A percentile compares a stretch with the other conserved stretches of the same genome.
Evolutionary conservation across 1,140 invertebrate genomes (phyloP).

Genomic region (Lepidurus apus): DNA sequence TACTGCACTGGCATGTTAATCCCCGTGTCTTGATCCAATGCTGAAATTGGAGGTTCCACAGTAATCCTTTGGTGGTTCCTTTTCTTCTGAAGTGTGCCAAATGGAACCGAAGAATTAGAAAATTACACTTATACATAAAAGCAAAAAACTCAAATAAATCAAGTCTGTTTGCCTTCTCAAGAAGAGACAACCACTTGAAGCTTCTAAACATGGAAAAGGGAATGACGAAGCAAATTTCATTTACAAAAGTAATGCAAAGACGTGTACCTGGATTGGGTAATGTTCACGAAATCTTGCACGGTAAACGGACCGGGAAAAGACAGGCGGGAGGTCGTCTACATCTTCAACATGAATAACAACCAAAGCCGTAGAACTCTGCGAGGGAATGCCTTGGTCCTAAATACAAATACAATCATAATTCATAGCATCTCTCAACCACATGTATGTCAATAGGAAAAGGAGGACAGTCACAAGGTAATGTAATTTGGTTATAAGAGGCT

Average conservation of each 20-base stretch:
- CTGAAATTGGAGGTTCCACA: conserved; percentile 64
- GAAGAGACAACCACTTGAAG: too few relatives aligned
- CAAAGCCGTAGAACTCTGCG: conserved; percentile 39
- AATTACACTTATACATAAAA: neutral
- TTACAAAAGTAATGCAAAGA: conserved; percentile 36
- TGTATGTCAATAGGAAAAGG: too few relatives aligned
- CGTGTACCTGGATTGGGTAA: conserved; percentile 40
- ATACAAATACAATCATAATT: neutral
- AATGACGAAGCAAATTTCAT: neutral
- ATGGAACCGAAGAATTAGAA: neutral
- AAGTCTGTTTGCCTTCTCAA: too few relatives aligned
- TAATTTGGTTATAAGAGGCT: neutral
- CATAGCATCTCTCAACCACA: neutral
- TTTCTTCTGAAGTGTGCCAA: conserved; percentile 37
- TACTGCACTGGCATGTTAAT: conserved; percentile 64
- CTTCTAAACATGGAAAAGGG: neutral
- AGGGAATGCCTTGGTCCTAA: conserved; percentile 32
- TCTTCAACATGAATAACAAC: conserved; percentile 43
- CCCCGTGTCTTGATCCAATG: conserved; percentile 66
- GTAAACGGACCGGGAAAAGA: conserved; percentile 33
- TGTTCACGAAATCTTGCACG: conserved; percentile 27
- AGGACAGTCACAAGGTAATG: neutral
- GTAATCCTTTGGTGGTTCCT: conserved; percentile 60
- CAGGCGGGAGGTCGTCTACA: conserved; percentile 48
- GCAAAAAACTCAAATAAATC: too few relatives aligned